These are phyloP conservation scores for Drosophila lowei DNA, from an alignment of 1,140 invertebrate genomes.

Conservation along the genomic window DNA sequence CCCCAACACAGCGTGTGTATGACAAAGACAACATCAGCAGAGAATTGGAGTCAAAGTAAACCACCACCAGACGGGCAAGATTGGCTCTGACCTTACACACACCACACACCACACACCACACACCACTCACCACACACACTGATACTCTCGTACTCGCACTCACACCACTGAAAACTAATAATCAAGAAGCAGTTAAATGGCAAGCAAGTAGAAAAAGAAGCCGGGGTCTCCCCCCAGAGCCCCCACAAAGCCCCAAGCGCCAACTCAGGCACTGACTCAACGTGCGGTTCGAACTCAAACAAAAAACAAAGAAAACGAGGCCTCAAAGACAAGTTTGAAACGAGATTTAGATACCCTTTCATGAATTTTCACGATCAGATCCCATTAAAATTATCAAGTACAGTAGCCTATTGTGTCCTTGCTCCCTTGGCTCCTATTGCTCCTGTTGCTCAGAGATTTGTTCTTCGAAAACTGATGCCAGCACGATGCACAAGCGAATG, in stretches of 20 bases:
- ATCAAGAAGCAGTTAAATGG: slow-evolving; percentile 73
- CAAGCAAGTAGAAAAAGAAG: slow-evolving; percentile 61
- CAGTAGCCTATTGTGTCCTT: too few species aligned
- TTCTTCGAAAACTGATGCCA: too few species aligned
- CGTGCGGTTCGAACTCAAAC: slow-evolving; percentile 14
- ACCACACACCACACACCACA: slow-evolving; percentile 11
- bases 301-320: slow-evolving; percentile 24
- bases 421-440: too few species aligned
- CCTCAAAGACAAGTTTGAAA: too few species aligned
- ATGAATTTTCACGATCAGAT: too few species aligned
- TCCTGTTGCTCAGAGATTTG: too few species aligned
- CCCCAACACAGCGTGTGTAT: slow-evolving; percentile 25
- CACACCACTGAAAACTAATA: slow-evolving; percentile 51
- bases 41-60: slow-evolving; percentile 71
- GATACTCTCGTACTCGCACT: neutral
- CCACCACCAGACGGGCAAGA: slow-evolving; percentile 49
- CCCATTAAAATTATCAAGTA: too few species aligned
- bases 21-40: slow-evolving; percentile 34
- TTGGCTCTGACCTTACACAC: slow-evolving; percentile 69
- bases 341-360: too few species aligned
- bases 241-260: neutral
- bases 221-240: slow-evolving; percentile 29
- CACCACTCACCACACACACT: too few species aligned
- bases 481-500: too few species aligned
- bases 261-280: neutral